Evolutionary conservation across 2,888 invertebrate species (phyloP), one percentile per base, ranked within the genome.

Genomic region (Trichogramma dendrolimi): DNA sequence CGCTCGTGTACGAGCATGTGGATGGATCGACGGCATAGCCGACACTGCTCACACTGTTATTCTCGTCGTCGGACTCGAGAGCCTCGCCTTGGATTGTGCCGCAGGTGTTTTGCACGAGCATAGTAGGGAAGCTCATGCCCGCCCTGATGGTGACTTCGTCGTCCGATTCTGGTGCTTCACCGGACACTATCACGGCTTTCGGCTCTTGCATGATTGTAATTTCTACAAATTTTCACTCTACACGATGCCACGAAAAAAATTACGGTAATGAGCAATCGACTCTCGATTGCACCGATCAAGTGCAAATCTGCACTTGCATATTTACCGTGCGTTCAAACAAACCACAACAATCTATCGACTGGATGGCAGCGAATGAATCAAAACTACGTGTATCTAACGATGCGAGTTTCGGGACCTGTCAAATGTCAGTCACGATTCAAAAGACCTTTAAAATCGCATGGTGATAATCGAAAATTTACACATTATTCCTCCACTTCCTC

Each of bases 81-180:
- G 78, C 79, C 67, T 79, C 79, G 4, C 79, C 79, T 46, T 74
- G 72, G 58, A 79, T 77, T 6, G 73, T 77, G 5, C 79, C 79
- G 52, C 76, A 73, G 4, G 75, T 69, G 55, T 73, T 77, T 4
- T 73, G 64, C 14, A 67, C 66, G 55, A 72, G 67, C 47, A 71
- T 59, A 42, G 71, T 62, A 48, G 72, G 71, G 56, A 77, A 72
- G 55, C 72, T 73, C 55, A 69, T 68, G 14, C 71, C 75, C n/a
- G 71, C 72, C 42, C 69, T 68, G 27, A 76, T 67, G 49, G 70
- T 75, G 0, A 71, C 69, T 58, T 79, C 79, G 44, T 79, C 79
- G 50, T 79, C 79, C 10, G 79, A 79, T 67, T 79, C 79, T 53
- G 79, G 75, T 58, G 79, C 79, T 67, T 79, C 79, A 42, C 79